These are phyloP conservation scores for Sterrhoptilus dennistouni DNA, from an alignment of 2,113 vertebrate species.

Conservation along the genomic window DNA sequence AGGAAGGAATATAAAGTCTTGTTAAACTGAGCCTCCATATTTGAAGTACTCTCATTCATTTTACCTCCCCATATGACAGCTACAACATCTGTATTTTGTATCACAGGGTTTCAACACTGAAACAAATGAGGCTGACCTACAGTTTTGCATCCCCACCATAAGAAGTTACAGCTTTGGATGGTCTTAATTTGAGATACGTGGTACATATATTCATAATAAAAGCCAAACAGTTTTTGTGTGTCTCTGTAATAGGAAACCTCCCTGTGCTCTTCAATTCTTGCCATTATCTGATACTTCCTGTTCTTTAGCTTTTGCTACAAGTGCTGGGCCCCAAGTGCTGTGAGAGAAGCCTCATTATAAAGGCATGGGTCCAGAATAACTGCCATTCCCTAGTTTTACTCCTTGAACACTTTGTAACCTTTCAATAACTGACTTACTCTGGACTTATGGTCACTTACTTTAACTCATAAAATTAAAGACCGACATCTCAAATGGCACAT, in stretches of 20 bases:
- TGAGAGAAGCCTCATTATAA: neutral
- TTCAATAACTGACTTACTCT: neutral
- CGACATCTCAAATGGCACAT: neutral
- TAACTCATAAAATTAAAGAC: slow-evolving; percentile 7
- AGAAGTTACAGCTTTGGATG: neutral
- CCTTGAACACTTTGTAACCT: neutral
- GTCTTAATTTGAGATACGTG: neutral
- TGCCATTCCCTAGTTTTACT: neutral
- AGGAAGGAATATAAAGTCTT: neutral
- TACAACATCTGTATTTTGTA: neutral
- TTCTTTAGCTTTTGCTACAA: neutral
- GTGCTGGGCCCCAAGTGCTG: neutral
- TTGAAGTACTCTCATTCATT: neutral
- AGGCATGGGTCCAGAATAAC: neutral
- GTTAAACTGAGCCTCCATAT: neutral
- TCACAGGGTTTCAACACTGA: neutral
- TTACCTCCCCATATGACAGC: neutral
- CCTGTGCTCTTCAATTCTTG: neutral
- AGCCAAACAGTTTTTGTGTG: neutral
- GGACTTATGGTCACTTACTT: neutral
- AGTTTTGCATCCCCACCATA: neutral
- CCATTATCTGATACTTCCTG: neutral
- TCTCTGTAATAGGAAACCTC: neutral
- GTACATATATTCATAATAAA: neutral
- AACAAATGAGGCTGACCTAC: neutral